Evolutionary conservation across 2,113 vertebrate genomes (phyloP).

Genomic region (Electrona antarctica): DNA sequence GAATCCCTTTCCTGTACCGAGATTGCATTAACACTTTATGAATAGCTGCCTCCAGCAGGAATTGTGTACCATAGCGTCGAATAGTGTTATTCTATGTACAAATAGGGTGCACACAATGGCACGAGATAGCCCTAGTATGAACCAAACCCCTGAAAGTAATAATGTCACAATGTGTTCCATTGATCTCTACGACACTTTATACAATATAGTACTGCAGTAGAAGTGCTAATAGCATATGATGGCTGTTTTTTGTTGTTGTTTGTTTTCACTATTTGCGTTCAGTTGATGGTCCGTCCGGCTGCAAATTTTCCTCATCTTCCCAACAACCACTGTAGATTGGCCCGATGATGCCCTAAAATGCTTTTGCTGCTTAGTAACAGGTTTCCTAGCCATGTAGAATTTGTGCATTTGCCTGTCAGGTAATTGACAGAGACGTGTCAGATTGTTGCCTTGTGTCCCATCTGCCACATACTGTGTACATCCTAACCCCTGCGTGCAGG

Average conservation of each 20-base stretch:
- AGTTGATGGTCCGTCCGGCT: neutral
- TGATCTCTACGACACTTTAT: neutral
- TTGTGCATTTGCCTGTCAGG: neutral
- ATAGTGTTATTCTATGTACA: neutral
- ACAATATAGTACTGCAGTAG: neutral
- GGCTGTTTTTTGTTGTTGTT: neutral
- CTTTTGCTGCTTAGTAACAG: neutral
- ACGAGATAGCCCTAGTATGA: neutral
- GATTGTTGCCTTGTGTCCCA: conserved; percentile 34
- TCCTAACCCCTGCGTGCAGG: conserved; percentile 33
- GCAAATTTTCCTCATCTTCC: neutral
- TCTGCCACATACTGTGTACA: conserved; percentile 40
- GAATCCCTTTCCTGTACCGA: neutral
- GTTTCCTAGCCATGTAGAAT: conserved; percentile 33
- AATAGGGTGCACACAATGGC: no score
- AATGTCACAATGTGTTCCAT: neutral
- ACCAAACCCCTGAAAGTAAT: conserved; percentile 1
- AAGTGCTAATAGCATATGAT: neutral
- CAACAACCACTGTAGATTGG: neutral
- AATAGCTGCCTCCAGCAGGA: conserved; percentile 11
- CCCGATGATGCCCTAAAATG: neutral
- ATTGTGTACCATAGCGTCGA: neutral
- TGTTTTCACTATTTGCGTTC: neutral
- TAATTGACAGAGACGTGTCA: neutral
- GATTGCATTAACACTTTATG: conserved; percentile 19